A percentile compares a stretch with the other conserved stretches of the same genome.
phyloP scores from a whole-genome alignment of 1,140 invertebrate genomes.

The Pseudachorutes palmiensis region DNA sequence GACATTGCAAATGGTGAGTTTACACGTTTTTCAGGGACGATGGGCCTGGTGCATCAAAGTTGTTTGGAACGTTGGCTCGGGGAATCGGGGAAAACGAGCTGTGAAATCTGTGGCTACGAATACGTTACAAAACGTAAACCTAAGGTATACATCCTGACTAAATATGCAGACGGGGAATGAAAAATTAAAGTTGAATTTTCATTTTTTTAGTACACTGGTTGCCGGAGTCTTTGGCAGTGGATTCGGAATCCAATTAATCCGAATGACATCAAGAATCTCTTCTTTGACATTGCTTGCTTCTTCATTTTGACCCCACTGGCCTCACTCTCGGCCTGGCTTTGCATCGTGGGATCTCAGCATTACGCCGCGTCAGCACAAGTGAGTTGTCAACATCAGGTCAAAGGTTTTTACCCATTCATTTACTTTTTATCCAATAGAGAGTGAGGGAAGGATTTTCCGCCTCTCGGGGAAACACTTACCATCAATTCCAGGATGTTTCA shows the following conservation, averaged over 20 bases:
- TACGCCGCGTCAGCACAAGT: constrained; percentile 1
- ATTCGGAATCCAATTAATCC: constrained; percentile 20
- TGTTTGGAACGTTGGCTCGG: constrained; percentile 62
- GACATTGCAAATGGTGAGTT: too few species aligned
- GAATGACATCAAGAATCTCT: constrained; percentile 38
- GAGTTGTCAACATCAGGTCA: neutral
- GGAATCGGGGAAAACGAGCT: constrained; percentile 52
- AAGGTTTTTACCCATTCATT: neutral
- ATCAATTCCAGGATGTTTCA: constrained; percentile 14
- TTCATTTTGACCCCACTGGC: constrained; percentile 45
- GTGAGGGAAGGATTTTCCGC: neutral
- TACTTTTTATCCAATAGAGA: neutral
- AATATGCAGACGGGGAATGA: too few species aligned
- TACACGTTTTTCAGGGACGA: constrained; percentile 52
- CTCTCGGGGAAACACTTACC: neutral
- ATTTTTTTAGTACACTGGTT: constrained; percentile 24
- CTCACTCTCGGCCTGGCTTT: constrained; percentile 42
- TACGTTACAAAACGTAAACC: constrained; percentile 47
- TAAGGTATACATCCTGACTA: constrained; percentile 21
- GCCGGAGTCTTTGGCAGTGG: constrained; percentile 25
- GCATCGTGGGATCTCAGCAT: constrained; percentile 40
- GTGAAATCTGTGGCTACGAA: constrained; percentile 52
- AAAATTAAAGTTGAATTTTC: too few species aligned
- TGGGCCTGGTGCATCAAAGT: constrained; percentile 55
- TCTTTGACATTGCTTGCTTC: constrained; percentile 44